A percentile compares a stretch with the other conserved stretches of the same genome.
Evolutionary conservation across 2,113 vertebrate species (phyloP).

Genomic region (Cebus imitator): DNA sequence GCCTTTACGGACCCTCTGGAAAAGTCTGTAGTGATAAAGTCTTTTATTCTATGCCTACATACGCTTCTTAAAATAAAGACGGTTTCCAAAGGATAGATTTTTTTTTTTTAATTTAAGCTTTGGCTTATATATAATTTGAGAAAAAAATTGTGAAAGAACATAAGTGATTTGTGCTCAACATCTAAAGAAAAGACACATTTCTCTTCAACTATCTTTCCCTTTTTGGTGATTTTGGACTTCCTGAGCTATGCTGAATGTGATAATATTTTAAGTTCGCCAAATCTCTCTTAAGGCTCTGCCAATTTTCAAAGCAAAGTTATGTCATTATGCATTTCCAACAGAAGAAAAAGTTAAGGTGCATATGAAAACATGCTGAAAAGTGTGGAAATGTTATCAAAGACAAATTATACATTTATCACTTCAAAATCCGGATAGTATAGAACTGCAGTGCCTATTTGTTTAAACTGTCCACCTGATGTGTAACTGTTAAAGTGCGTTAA

Average conservation of each 20-base stretch:
- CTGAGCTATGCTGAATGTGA: constrained; percentile 45
- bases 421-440: background rate
- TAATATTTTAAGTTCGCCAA: constrained; percentile 47
- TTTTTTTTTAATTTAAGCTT: background rate
- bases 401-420: background rate
- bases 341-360: constrained; percentile 8
- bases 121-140: constrained; percentile 42
- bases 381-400: constrained; percentile 30
- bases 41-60: background rate
- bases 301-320: constrained; percentile 52
- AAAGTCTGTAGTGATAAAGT: background rate
- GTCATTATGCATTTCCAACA: constrained; percentile 39
- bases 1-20: background rate
- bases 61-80: background rate
- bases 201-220: constrained; percentile 26
- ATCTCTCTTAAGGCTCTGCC: constrained; percentile 10
- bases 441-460: constrained; percentile 6
- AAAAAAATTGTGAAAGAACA: constrained; percentile 31
- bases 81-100: constrained; percentile 22
- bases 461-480: background rate
- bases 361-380: background rate
- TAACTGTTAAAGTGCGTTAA: constrained; percentile 10
- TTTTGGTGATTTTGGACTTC: constrained; percentile 52
- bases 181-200: constrained; percentile 43
- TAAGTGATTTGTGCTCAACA: constrained; percentile 42